Conservation (phyloP, 1,140 invertebrate genomes). For the Rhynchophorus ferrugineus region DNA sequence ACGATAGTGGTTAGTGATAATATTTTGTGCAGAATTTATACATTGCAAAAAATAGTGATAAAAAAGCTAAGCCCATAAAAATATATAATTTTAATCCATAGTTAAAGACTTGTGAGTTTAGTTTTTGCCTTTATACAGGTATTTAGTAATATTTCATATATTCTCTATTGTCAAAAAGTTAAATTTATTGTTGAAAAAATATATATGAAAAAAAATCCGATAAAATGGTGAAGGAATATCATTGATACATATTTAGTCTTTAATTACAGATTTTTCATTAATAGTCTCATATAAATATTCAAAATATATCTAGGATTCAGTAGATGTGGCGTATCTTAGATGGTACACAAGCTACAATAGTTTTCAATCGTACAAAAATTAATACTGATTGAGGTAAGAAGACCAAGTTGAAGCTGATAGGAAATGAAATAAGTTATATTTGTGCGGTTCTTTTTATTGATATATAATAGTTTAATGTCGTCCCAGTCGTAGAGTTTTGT, state of each 20-base stretch:
- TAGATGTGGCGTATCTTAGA: not conserved
- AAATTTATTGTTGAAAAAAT: no score
- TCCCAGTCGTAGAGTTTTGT: not conserved
- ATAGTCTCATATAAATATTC: not conserved
- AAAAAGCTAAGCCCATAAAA: no score
- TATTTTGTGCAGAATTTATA: conserved; percentile 14
- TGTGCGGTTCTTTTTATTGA: conserved; percentile 1
- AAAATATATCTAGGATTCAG: not conserved
- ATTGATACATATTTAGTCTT: not conserved
- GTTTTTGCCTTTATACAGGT: no score
- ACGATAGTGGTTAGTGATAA: conserved; percentile 7
- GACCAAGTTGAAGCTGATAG: not conserved
- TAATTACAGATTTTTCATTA: not conserved
- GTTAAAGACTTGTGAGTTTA: no score
- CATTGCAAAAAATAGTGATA: conserved; percentile 6
- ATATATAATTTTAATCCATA: no score
- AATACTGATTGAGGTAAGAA: conserved; percentile 5
- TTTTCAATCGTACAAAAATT: no score
- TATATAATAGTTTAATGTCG: not conserved
- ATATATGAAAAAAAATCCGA: no score
- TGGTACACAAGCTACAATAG: no score
- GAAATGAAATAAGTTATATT: not conserved
- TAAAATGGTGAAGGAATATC: no score
- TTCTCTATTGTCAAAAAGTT: no score
- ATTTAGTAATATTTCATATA: no score